phyloP scores from a whole-genome alignment of 2,797 vertebrate species.

The Anabas testudineus region DNA sequence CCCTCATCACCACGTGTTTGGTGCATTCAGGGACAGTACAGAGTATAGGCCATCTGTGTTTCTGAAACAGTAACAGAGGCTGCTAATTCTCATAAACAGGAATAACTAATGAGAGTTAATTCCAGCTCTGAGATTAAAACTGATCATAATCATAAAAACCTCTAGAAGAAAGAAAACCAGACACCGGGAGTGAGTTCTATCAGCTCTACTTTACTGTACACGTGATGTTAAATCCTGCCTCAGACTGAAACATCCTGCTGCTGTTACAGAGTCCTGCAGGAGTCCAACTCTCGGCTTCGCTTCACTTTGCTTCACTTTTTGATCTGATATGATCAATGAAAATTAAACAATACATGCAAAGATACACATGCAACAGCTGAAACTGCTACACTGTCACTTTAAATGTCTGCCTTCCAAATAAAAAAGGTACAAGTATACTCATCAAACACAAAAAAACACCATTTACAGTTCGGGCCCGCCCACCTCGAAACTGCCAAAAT shows the following conservation, averaged over 20 bases:
- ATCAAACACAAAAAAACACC: constrained; percentile 70
- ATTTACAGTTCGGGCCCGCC: constrained; percentile 47
- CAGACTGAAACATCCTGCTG: constrained; percentile 18
- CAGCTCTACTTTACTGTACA: constrained; percentile 47
- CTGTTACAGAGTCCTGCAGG: constrained; percentile 11
- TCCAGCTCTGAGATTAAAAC: too few species aligned
- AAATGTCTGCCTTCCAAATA: constrained; percentile 42
- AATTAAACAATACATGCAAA: constrained; percentile 67
- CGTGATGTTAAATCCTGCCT: constrained; percentile 21
- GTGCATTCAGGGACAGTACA: too few species aligned
- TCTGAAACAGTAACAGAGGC: too few species aligned
- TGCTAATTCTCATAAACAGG: too few species aligned
- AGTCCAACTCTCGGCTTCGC: not conserved
- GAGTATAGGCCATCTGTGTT: too few species aligned
- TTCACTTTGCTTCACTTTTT: constrained; percentile 20
- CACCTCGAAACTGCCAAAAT: not conserved
- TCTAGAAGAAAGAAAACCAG: constrained; percentile 8
- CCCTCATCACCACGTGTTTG: too few species aligned
- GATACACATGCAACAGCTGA: constrained; percentile 28
- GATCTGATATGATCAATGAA: constrained; percentile 57
- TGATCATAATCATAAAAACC: not conserved
- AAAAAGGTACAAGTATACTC: constrained; percentile 62
- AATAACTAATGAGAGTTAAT: too few species aligned
- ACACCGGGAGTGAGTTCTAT: constrained; percentile 6
- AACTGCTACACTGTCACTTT: constrained; percentile 15